These are phyloP conservation scores for Gulo gulo DNA, from an alignment of 2,113 vertebrate species.

Conservation along the genomic window DNA sequence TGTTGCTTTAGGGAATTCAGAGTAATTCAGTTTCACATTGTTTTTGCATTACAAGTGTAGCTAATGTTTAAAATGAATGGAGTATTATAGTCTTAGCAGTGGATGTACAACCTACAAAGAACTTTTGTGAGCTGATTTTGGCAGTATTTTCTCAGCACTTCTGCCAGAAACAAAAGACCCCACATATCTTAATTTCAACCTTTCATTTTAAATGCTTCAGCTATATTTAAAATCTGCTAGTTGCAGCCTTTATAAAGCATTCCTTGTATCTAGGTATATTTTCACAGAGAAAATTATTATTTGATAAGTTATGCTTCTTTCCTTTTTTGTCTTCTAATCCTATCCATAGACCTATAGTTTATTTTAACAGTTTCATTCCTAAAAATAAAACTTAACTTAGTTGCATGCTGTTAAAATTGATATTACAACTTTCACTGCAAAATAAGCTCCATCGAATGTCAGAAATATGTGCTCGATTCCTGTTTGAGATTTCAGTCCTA, in stretches of 20 bases:
- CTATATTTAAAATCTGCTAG: conserved; percentile 51
- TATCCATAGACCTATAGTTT: not conserved
- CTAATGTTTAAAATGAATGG: conserved; percentile 73
- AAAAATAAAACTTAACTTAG: not conserved
- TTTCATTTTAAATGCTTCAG: conserved; percentile 62
- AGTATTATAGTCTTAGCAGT: conserved; percentile 71
- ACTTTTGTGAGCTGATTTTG: conserved; percentile 68
- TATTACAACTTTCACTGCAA: not conserved
- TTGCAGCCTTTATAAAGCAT: conserved; percentile 27
- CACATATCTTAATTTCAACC: conserved; percentile 51
- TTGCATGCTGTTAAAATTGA: not conserved
- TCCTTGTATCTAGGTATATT: not conserved
- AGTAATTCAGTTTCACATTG: conserved; percentile 50
- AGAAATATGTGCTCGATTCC: not conserved
- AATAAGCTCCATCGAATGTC: not conserved
- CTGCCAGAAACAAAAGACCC: conserved; percentile 45
- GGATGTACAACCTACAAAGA: conserved; percentile 75
- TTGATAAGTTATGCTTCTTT: conserved; percentile 18
- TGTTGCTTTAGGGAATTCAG: conserved; percentile 2
- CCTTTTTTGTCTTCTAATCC: conserved; percentile 10
- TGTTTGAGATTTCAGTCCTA: conserved; percentile 24
- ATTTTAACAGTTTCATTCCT: not conserved
- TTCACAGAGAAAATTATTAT: conserved; percentile 36
- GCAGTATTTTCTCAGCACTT: conserved; percentile 64
- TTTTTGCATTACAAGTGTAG: conserved; percentile 59